Evolutionary conservation across 2,113 vertebrate genomes (phyloP).

Genomic region (Raja brachyura): DNA sequence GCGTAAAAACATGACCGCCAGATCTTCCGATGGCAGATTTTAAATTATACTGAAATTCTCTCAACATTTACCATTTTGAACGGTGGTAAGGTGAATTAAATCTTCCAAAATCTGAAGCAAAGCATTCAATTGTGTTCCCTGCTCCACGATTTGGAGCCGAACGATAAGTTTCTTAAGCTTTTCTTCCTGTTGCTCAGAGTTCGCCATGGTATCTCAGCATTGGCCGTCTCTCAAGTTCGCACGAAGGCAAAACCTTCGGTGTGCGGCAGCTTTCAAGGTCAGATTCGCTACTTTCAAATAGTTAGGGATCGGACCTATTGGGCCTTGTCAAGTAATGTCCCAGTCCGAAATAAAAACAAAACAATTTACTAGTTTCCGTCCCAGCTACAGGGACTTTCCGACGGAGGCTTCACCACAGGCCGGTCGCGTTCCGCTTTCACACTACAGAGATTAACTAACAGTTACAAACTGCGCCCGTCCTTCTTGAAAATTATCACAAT

Average conservation of each 20-base stretch:
- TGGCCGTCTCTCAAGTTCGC: not conserved
- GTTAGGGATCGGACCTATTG: not conserved
- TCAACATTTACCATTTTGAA: slow-evolving; percentile 64
- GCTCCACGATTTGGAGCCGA: slow-evolving; percentile 70
- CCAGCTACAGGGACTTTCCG: not conserved
- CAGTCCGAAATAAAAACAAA: not conserved
- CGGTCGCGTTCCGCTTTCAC: not conserved
- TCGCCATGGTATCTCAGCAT: slow-evolving; percentile 47
- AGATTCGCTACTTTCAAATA: not conserved
- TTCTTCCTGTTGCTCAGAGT: slow-evolving; percentile 61
- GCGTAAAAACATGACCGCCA: not conserved
- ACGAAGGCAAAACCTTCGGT: not conserved
- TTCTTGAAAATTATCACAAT: not conserved
- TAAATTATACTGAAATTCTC: not conserved
- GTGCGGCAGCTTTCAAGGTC: not conserved
- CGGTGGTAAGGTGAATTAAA: slow-evolving; percentile 66
- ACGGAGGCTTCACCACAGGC: not conserved
- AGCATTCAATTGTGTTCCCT: slow-evolving; percentile 67
- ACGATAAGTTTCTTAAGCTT: slow-evolving; percentile 75
- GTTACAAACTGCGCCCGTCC: not conserved
- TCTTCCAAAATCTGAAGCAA: slow-evolving; percentile 82
- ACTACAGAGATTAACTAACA: not conserved
- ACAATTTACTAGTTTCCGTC: not conserved
- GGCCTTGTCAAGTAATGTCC: not conserved
- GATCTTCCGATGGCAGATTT: not conserved